Percentiles rank a stretch among this genome's conserved stretches.
phyloP scores from a whole-genome alignment of 2,888 invertebrate species.

The Tetranychus truncatus region DNA sequence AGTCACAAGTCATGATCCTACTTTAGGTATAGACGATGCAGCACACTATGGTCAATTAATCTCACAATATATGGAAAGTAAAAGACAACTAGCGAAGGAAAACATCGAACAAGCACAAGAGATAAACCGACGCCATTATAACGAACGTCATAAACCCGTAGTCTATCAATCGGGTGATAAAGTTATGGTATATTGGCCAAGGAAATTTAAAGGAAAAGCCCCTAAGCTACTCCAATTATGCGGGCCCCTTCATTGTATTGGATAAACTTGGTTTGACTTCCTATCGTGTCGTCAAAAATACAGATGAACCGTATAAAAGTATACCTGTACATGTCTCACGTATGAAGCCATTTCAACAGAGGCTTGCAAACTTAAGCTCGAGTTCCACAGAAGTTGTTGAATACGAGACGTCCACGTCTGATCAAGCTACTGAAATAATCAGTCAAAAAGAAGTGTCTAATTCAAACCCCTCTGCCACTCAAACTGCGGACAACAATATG shows the following conservation, averaged over 20 bases:
- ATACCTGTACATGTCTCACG: constrained; percentile 14
- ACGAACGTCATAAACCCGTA: neutral
- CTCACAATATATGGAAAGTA: neutral
- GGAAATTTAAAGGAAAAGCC: constrained; percentile 7
- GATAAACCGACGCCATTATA: neutral
- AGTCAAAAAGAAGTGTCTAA: no score
- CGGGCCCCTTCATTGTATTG: constrained; percentile 12
- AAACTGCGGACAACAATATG: no score
- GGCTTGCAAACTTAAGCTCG: no score
- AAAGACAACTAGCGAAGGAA: neutral
- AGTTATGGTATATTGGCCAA: constrained; percentile 17
- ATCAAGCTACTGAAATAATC: no score
- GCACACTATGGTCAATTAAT: neutral
- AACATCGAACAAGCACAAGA: neutral
- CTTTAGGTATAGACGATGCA: neutral
- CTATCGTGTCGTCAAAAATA: neutral
- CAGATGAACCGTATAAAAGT: neutral
- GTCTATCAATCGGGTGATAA: constrained; percentile 10
- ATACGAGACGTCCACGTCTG: no score
- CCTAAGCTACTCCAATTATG: constrained; percentile 15
- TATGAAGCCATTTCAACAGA: constrained; percentile 8
- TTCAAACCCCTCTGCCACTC: no score
- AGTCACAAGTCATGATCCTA: neutral
- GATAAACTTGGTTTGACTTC: neutral
- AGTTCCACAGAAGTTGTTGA: no score